Evolutionary conservation across 2,113 vertebrate species (phyloP), one percentile per base, ranked within the genome.

Genomic region (Gallinago undulata): DNA sequence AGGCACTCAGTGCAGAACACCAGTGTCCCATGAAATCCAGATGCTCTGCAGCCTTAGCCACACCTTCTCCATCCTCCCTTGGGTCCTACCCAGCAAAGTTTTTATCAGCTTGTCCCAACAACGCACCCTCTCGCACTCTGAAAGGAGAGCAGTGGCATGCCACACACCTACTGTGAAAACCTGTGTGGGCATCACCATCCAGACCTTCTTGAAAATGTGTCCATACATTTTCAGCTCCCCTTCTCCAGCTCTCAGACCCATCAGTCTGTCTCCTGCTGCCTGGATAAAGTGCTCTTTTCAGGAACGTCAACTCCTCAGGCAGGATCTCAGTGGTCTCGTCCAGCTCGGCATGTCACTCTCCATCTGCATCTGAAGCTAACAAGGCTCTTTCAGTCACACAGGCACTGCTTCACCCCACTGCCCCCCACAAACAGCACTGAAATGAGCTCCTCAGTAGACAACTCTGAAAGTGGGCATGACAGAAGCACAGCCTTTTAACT

Each of bases 401-500:
- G 57, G 56, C 85, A 62, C 67, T 41, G 89, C 87, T 89, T 96
- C 81, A 95, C 84, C 89, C 91, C 74, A 66, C 57, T 77, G 88
- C 81, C 56, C 82, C 75, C 87, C 80, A 87, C 50, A 90, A 95
- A 60, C 84, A 55, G 80, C 66, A 50, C 90, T 43, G 39, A 86
- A 89, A 93, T 33, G 30, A 96, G 96, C 84, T 96, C 84, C 86
- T 97, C 93, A 93, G 60, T 59, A 2, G 2, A 72, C 51, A 83
- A 7, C 62, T 64, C 87, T 14, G 84, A 90, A 94, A 97, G 95
- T 57, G 80, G 84, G 82, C 57, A 81, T 72, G 85, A 90, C 83
- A 96, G 96, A 90, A 88, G 82, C 70, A 88, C 39, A 81, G 82
- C 77, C 37, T 75, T 93, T 93, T 93, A 94, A 82, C 85, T 68